phyloP scores from a whole-genome alignment of 2,113 vertebrate species.

The Campylomormyrus tamandua region DNA sequence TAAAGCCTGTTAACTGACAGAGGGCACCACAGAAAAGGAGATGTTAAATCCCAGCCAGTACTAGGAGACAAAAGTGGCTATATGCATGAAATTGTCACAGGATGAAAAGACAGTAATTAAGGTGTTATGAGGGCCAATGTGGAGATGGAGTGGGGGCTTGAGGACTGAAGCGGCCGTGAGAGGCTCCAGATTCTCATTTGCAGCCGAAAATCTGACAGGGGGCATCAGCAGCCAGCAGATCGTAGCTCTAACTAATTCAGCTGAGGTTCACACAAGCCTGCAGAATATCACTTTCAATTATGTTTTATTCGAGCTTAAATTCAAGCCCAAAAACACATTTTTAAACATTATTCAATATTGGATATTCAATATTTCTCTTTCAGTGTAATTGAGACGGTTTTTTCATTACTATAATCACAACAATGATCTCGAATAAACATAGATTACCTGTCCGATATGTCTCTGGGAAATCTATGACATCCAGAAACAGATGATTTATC shows the following conservation, averaged over 20 bases:
- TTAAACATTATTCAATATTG: neutral
- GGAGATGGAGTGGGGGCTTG: neutral
- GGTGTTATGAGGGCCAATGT: neutral
- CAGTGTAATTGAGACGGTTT: neutral
- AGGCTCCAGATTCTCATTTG: neutral
- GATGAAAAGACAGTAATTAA: constrained; percentile 11
- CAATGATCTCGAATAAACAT: neutral
- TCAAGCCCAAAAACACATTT: neutral
- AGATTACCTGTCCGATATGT: neutral
- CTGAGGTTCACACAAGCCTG: neutral
- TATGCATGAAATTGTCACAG: neutral
- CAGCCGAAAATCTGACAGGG: neutral
- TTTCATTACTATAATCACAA: neutral
- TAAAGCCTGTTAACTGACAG: neutral
- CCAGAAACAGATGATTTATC: neutral
- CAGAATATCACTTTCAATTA: neutral
- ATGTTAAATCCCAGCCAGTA: neutral
- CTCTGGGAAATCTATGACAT: neutral
- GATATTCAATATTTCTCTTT: neutral
- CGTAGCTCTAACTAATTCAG: neutral
- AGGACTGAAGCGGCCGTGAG: neutral
- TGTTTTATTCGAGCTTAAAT: neutral
- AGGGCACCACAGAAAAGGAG: neutral
- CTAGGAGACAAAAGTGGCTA: neutral
- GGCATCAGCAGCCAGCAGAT: neutral